Conservation (phyloP, 2,888 invertebrate genomes). For the Allophyes oxyacanthae region DNA sequence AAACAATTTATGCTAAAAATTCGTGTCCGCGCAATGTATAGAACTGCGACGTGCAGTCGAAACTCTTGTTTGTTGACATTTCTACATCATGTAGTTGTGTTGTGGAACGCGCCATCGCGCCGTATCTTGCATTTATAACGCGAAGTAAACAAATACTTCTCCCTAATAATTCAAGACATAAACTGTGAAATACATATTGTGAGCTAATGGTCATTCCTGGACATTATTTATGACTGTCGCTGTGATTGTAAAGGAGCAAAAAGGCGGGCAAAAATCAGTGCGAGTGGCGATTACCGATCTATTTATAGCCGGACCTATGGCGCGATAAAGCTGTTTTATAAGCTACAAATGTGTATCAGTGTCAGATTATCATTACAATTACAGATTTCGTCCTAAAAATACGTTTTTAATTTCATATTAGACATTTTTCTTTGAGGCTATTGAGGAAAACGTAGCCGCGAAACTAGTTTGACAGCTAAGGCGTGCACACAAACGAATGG, state of each 20-base stretch:
- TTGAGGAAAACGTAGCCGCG: conserved; percentile 74
- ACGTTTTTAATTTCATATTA: conserved; percentile 56
- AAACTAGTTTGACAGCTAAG: conserved; percentile 87
- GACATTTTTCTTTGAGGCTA: conserved; percentile 55
- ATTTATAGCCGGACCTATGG: conserved; percentile 82
- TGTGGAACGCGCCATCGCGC: conserved; percentile 76
- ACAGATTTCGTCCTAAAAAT: conserved; percentile 49
- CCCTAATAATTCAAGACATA: conserved; percentile 60
- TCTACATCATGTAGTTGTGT: conserved; percentile 79
- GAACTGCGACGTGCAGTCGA: conserved; percentile 56
- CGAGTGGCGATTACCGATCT: conserved; percentile 80
- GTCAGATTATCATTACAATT: conserved; percentile 58
- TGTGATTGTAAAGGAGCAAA: conserved; percentile 73
- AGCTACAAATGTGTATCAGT: conserved; percentile 53
- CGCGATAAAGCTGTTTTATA: conserved; percentile 72
- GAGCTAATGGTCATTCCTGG: conserved; percentile 60
- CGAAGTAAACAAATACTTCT: conserved; percentile 65
- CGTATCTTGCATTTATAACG: conserved; percentile 72
- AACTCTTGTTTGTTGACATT: conserved; percentile 79
- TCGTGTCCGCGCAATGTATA: conserved; percentile 58
- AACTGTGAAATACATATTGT: conserved; percentile 65
- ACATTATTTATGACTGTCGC: conserved; percentile 58
- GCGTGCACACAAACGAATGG: conserved; percentile 68
- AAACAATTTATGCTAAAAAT: conserved; percentile 12
- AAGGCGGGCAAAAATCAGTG: conserved; percentile 84